Evolutionary conservation across 2,797 vertebrate genomes (phyloP).

Genomic region (Pampus argenteus): DNA sequence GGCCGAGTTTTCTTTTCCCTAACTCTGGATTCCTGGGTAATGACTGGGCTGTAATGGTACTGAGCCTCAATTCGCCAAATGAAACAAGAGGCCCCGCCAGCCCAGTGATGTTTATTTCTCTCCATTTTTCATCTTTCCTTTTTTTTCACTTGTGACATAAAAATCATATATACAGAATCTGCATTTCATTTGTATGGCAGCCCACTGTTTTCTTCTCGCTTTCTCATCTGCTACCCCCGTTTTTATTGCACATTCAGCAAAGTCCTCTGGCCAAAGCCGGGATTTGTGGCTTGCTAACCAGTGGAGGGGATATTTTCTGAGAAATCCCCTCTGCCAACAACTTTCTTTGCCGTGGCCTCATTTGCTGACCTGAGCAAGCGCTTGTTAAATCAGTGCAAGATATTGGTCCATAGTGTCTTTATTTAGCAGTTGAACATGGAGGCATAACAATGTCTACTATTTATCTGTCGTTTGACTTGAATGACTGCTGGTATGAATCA

Average conservation of each 20-base stretch:
- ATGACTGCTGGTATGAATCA: conserved; percentile 39
- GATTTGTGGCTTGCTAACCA: conserved; percentile 82
- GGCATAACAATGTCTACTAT: conserved; percentile 20
- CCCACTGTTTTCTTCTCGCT: conserved; percentile 60
- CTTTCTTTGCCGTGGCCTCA: conserved; percentile 64
- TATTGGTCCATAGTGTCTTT: conserved; percentile 30
- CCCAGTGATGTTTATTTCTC: conserved; percentile 83
- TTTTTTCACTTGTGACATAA: conserved; percentile 71
- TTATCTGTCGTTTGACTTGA: conserved; percentile 31
- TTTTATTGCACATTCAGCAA: conserved; percentile 82
- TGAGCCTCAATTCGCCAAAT: conserved; percentile 79
- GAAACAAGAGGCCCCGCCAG: conserved; percentile 83
- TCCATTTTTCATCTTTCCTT: conserved; percentile 79
- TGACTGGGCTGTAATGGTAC: conserved; percentile 81
- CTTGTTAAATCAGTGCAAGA: conserved; percentile 51
- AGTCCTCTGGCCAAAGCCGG: conserved; percentile 68
- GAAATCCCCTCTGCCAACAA: conserved; percentile 75
- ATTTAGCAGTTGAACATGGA: conserved; percentile 27
- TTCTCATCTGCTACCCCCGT: conserved; percentile 44
- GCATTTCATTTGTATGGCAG: conserved; percentile 80
- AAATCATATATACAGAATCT: conserved; percentile 80
- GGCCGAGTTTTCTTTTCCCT: conserved; percentile 69
- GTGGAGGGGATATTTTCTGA: conserved; percentile 78
- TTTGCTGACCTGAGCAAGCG: conserved; percentile 69
- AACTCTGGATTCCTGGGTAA: conserved; percentile 85